phyloP scores from a whole-genome alignment of 2,113 vertebrate species.

The Lepus europaeus region DNA sequence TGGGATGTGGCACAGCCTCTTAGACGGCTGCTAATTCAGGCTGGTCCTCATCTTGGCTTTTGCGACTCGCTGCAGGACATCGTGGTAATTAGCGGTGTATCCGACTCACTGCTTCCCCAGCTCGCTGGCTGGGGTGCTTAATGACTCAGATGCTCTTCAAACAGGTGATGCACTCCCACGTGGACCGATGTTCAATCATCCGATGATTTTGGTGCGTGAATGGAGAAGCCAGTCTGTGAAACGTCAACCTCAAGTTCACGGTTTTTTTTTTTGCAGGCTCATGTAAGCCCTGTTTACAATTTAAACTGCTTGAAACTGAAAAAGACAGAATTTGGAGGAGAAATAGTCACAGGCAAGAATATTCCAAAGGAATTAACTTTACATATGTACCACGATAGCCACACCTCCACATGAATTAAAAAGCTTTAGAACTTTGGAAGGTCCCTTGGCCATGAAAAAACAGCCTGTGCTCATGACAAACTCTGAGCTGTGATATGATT shows the following conservation, averaged over 20 bases:
- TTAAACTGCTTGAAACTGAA: not conserved
- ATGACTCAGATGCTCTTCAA: not conserved
- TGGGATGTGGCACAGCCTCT: not conserved
- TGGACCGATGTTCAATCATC: not conserved
- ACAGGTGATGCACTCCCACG: not conserved
- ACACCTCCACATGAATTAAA: not conserved
- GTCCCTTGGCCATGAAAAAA: not conserved
- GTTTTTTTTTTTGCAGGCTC: not conserved
- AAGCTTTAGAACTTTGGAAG: not conserved
- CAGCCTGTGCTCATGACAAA: not conserved
- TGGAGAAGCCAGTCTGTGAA: not conserved
- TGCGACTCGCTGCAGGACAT: not conserved
- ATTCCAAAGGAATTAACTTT: conserved; percentile 21
- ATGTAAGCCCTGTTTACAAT: not conserved
- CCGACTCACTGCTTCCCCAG: not conserved
- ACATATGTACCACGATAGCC: not conserved
- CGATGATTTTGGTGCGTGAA: not conserved
- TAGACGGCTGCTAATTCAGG: not conserved
- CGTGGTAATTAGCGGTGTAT: not conserved
- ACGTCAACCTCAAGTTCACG: not conserved
- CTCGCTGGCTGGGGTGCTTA: not conserved
- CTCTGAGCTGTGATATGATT: not conserved
- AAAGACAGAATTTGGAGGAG: not conserved
- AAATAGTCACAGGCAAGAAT: not conserved
- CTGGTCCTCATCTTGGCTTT: not conserved